Percentiles rank a stretch among this genome's conserved stretches.
Evolutionary conservation across 2,888 invertebrate species (phyloP).

Genomic region (Lasioglossum leucozonium): DNA sequence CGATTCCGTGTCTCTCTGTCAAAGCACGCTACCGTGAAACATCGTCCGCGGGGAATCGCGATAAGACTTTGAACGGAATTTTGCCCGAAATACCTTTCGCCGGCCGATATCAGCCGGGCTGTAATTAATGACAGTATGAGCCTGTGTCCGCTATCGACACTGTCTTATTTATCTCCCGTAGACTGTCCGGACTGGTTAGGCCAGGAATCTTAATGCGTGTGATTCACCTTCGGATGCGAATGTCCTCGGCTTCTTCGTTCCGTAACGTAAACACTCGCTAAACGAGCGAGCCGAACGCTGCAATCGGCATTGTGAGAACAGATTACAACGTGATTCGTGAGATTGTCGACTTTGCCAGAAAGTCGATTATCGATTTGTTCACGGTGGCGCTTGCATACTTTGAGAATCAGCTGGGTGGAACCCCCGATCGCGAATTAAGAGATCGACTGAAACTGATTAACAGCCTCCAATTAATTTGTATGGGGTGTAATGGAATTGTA

Average conservation of each 20-base stretch:
- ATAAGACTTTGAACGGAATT: conserved; percentile 52
- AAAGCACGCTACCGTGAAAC: conserved; percentile 17
- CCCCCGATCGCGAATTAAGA: neutral
- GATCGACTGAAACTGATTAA: neutral
- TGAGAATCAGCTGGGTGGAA: neutral
- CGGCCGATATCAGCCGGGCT: conserved; percentile 36
- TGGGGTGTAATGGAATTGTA: too few relatives aligned
- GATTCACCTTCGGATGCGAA: conserved; percentile 41
- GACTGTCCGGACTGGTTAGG: conserved; percentile 48
- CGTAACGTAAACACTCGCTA: neutral
- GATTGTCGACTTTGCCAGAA: neutral
- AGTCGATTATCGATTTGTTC: neutral
- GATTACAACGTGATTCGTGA: neutral
- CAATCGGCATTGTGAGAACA: neutral
- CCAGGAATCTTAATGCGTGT: conserved; percentile 56
- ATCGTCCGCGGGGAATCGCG: conserved; percentile 26
- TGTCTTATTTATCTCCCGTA: conserved; percentile 52
- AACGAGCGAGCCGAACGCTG: neutral
- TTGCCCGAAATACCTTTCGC: conserved; percentile 48
- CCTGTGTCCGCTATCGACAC: conserved; percentile 41
- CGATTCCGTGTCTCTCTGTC: neutral
- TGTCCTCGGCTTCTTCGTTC: conserved; percentile 53
- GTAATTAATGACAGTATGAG: conserved; percentile 56
- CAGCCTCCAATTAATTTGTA: neutral
- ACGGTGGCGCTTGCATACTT: neutral